Percentiles rank a stretch among this genome's conserved stretches.
Evolutionary conservation across 64 coral and sea anemone species (phyloP).

Genomic region (Astreopora myriophthalma): DNA sequence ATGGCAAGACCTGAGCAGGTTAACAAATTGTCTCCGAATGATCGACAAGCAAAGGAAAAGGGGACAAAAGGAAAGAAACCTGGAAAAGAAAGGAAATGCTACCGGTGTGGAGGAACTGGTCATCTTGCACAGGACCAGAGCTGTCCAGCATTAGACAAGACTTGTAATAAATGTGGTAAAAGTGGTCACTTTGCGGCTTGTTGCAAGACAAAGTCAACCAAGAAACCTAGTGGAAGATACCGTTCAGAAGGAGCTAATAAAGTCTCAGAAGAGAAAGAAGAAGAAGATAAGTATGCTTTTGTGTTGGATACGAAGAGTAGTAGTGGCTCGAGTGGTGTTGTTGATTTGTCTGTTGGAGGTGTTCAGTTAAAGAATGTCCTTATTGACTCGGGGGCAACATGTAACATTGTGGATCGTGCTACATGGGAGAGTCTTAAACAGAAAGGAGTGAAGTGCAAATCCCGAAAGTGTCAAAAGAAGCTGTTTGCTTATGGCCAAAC

Average conservation of each 20-base stretch:
- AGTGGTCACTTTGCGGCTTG: slow-evolving; percentile 28
- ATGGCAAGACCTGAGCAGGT: slow-evolving; percentile 1
- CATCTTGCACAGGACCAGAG: background rate
- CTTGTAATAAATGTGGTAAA: background rate
- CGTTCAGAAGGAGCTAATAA: background rate
- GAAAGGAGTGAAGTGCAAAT: slow-evolving; percentile 51
- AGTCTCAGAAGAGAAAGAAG: background rate
- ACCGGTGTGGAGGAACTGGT: background rate
- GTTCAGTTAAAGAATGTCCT: slow-evolving; percentile 52
- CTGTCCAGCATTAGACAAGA: background rate
- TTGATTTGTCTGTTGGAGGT: slow-evolving; percentile 59
- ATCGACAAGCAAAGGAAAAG: slow-evolving; percentile 7
- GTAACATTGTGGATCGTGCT: slow-evolving; percentile 51
- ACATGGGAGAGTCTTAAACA: slow-evolving; percentile 72
- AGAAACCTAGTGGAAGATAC: background rate
- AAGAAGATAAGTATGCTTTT: background rate
- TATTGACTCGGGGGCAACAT: slow-evolving; percentile 66
- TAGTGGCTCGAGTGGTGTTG: slow-evolving; percentile 3
- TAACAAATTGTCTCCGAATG: too few species aligned
- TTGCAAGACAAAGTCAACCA: background rate
- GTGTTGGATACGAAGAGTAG: background rate
- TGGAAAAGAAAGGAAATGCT: background rate
- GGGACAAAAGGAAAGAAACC: background rate
- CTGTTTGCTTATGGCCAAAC: slow-evolving; percentile 73
- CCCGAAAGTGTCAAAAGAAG: slow-evolving; percentile 35